These are phyloP conservation scores for Callochromis pleurospilus DNA, from an alignment of 2,113 vertebrate genomes.

Conservation along the genomic window DNA sequence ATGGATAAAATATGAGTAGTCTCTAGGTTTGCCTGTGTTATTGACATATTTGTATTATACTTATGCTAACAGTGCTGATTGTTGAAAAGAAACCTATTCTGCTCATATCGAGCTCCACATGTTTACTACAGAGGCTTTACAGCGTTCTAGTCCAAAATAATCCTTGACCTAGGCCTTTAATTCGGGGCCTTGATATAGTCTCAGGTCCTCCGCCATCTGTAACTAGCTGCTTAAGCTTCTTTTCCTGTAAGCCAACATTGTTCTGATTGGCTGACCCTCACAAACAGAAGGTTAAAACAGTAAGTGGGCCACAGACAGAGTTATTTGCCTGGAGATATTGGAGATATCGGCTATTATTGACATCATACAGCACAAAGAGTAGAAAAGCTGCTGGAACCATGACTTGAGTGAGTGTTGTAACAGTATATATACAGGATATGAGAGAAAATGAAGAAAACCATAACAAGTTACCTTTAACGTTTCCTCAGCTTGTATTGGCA, in stretches of 20 bases:
- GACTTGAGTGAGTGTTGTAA: not conserved
- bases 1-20: not conserved
- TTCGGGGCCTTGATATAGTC: not conserved
- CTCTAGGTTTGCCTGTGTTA: not conserved
- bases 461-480: not conserved
- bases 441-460: not conserved
- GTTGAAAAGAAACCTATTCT: not conserved
- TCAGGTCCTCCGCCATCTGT: not conserved
- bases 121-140: not conserved
- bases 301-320: not conserved
- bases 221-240: not conserved
- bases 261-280: not conserved
- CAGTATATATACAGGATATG: not conserved
- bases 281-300: not conserved
- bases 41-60: not conserved
- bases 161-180: not conserved
- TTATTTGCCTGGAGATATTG: not conserved
- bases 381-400: not conserved
- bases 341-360: accelerated
- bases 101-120: not conserved
- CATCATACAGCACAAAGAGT: not conserved
- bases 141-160: not conserved
- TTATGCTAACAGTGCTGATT: not conserved
- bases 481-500: not conserved
- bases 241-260: not conserved